phyloP scores from a whole-genome alignment of 2,113 vertebrate species.

The Dipodomys ordii region DNA sequence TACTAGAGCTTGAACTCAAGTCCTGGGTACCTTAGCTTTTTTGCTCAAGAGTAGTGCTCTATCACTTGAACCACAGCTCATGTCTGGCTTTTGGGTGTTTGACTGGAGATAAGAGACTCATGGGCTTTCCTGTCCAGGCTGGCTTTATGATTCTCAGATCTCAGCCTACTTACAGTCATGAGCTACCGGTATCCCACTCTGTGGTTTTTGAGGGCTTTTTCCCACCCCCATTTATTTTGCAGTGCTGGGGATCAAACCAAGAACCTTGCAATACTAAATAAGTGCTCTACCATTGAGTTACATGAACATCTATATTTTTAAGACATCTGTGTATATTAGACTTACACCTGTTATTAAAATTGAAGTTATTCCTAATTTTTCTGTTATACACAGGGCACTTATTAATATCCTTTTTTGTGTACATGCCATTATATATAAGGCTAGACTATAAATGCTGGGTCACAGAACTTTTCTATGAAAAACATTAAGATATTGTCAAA shows the following conservation, averaged over 20 bases:
- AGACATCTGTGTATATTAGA: neutral
- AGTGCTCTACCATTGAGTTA: neutral
- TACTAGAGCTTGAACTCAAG: too few relatives aligned
- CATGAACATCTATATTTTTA: neutral
- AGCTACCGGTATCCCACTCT: too few relatives aligned
- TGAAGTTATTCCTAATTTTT: conserved; percentile 37
- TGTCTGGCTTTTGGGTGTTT: too few relatives aligned
- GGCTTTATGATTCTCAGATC: too few relatives aligned
- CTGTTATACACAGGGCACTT: neutral
- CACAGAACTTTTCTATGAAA: neutral
- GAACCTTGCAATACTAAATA: neutral
- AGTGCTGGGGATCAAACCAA: neutral
- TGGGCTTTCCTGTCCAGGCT: too few relatives aligned
- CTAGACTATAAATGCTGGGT: neutral
- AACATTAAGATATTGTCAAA: neutral
- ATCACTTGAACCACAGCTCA: too few relatives aligned
- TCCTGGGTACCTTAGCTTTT: too few relatives aligned
- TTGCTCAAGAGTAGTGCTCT: too few relatives aligned
- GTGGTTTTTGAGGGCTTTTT: too few relatives aligned
- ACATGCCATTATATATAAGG: neutral
- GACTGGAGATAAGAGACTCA: too few relatives aligned
- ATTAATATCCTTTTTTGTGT: neutral
- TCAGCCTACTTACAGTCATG: too few relatives aligned
- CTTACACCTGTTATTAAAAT: neutral
- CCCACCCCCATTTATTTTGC: neutral